Conservation (phyloP, 2,888 invertebrate genomes). For the Tetanocera ferruginea region DNA sequence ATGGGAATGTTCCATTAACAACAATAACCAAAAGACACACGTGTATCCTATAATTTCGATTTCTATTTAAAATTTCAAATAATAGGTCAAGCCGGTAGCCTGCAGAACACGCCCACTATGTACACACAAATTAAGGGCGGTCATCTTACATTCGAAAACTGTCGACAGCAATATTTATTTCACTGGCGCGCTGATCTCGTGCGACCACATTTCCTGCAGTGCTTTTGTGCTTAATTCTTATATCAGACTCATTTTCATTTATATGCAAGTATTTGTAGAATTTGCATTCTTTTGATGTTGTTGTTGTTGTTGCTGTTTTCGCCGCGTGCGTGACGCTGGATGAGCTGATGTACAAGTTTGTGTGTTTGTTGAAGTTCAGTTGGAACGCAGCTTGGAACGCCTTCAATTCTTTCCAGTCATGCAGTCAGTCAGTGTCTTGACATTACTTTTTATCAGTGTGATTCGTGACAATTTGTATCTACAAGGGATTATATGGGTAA, state of each 20-base stretch:
- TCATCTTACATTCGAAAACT: no score
- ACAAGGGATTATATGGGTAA: conserved; percentile 6
- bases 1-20: no score
- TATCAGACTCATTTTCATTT: not conserved
- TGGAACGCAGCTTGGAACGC: not conserved
- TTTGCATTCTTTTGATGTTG: not conserved
- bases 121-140: no score
- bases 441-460: not conserved
- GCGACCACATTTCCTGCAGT: not conserved
- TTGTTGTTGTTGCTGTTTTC: not conserved
- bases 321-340: not conserved
- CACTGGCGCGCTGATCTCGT: not conserved
- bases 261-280: not conserved
- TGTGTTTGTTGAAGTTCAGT: not conserved
- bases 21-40: no score
- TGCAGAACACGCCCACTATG: no score
- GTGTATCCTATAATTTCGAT: no score
- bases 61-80: no score
- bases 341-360: not conserved
- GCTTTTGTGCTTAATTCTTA: not conserved
- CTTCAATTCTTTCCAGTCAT: not conserved
- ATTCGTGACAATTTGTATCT: conserved; percentile 4
- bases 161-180: not conserved
- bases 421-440: not conserved
- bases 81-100: no score